Evolutionary conservation across 2,888 invertebrate species (phyloP).

Genomic region (Melieria omissa): DNA sequence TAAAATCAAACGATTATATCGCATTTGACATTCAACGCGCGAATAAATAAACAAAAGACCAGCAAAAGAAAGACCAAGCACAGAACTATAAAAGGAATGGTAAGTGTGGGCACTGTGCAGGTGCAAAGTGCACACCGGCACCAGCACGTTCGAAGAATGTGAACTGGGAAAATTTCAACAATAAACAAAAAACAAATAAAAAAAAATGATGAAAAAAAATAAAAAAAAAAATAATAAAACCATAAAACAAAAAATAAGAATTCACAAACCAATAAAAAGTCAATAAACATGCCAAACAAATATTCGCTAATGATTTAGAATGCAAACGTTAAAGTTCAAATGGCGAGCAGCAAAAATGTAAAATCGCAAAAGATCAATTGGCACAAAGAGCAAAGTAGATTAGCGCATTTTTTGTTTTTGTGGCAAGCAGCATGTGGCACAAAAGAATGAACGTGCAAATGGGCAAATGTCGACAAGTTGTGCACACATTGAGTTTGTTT

Average conservation of each 20-base stretch:
- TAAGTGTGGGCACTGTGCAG: conserved; percentile 15
- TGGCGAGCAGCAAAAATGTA: too few species aligned
- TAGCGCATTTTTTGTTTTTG: neutral
- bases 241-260: too few species aligned
- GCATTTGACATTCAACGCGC: conserved; percentile 54
- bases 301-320: too few species aligned
- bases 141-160: neutral
- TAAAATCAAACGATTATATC: conserved; percentile 55
- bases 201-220: conserved; percentile 5
- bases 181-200: neutral
- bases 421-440: too few species aligned
- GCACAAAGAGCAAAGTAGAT: neutral
- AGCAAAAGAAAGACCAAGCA: conserved; percentile 20
- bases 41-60: conserved; percentile 18
- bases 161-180: conserved; percentile 12
- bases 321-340: too few species aligned
- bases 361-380: conserved; percentile 6
- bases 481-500: neutral
- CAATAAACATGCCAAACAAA: too few species aligned
- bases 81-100: conserved; percentile 12
- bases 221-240: neutral
- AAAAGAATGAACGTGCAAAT: too few species aligned
- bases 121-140: conserved; percentile 16
- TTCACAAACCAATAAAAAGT: too few species aligned
- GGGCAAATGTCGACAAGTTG: too few species aligned